A percentile compares a stretch with the other conserved stretches of the same genome.
Evolutionary conservation across 2,113 vertebrate genomes (phyloP).

Genomic region (Oceanites oceanicus): DNA sequence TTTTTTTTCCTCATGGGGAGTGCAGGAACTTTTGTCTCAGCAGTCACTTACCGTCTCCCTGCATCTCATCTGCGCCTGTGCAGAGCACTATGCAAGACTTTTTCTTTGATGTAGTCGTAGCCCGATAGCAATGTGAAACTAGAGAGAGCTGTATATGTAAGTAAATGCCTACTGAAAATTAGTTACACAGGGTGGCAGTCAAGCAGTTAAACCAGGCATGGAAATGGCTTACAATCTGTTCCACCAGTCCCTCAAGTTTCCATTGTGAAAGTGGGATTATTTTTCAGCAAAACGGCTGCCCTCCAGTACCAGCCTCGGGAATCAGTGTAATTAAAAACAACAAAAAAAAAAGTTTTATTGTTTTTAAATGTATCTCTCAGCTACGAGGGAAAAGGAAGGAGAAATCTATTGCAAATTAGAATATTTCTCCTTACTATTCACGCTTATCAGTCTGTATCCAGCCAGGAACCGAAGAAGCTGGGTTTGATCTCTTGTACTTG

Average conservation of each 20-base stretch:
- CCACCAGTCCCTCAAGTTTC: background rate
- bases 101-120: background rate
- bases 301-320: background rate
- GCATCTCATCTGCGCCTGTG: background rate
- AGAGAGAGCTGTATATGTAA: background rate
- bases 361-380: slow-evolving; percentile 10
- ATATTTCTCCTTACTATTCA: background rate
- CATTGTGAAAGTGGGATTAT: background rate
- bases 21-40: background rate
- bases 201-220: slow-evolving; percentile 51
- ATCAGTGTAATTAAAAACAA: slow-evolving; percentile 48
- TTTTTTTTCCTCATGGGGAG: background rate
- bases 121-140: background rate
- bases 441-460: background rate
- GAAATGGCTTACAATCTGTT: slow-evolving; percentile 50
- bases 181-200: slow-evolving; percentile 21
- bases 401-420: background rate
- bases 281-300: background rate
- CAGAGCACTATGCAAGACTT: background rate
- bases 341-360: background rate
- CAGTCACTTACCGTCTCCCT: background rate
- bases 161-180: background rate
- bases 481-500: background rate
- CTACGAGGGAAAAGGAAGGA: background rate
- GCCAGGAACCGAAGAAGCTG: background rate